Evolutionary conservation across 1,140 invertebrate genomes (phyloP).

Genomic region (Drosophila nebulosa): DNA sequence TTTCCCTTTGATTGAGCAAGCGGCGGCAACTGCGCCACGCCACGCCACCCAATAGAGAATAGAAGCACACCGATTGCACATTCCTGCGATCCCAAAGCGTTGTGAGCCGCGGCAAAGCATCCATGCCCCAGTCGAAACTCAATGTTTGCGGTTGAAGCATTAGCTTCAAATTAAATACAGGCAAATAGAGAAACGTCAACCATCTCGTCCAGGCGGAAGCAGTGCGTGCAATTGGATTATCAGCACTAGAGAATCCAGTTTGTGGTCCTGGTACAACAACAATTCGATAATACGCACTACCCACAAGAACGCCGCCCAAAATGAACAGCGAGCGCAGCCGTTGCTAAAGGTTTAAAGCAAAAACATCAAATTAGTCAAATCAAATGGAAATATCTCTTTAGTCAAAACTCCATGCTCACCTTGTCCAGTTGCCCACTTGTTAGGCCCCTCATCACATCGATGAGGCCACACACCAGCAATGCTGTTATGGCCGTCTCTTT

Average conservation of each 20-base stretch:
- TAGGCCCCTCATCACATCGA: constrained; percentile 84
- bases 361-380: not conserved
- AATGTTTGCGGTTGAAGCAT: constrained; percentile 90
- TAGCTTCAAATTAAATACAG: constrained; percentile 92
- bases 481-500: constrained; percentile 97
- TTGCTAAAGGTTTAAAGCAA: constrained; percentile 82
- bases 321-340: constrained; percentile 85
- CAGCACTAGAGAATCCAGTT: constrained; percentile 92
- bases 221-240: constrained; percentile 93
- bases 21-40: constrained; percentile 76
- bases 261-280: constrained; percentile 84
- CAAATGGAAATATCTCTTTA: not conserved
- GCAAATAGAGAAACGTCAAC: constrained; percentile 93
- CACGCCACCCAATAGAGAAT: constrained; percentile 83
- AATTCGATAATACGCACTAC: constrained; percentile 84
- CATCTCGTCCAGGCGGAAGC: constrained; percentile 86
- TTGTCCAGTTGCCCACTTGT: constrained; percentile 74
- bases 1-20: constrained; percentile 23
- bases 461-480: constrained; percentile 91
- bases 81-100: constrained; percentile 89
- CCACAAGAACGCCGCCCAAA: constrained; percentile 82
- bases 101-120: constrained; percentile 91
- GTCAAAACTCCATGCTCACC: constrained; percentile 31
- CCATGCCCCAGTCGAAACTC: constrained; percentile 98
- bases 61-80: constrained; percentile 87